Percentiles rank a stretch among this genome's conserved stretches.
Evolutionary conservation across 2,113 vertebrate species (phyloP).

Genomic region (Chinchilla lanigera): DNA sequence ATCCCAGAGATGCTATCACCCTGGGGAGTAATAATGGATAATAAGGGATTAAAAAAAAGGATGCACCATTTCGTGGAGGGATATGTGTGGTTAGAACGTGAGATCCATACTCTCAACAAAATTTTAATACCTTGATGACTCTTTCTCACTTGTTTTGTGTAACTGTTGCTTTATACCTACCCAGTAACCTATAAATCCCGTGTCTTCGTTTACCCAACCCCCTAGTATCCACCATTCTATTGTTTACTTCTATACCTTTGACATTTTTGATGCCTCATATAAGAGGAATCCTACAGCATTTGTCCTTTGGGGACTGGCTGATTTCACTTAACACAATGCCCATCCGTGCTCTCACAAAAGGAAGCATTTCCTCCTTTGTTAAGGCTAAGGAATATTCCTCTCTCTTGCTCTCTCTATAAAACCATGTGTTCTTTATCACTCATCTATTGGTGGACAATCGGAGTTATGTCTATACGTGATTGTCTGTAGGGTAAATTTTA

Average conservation of each 20-base stretch:
- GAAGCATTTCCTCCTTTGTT: not conserved
- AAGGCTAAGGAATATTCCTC: not conserved
- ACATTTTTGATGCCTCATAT: not conserved
- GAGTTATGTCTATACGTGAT: not conserved
- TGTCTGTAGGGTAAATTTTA: not conserved
- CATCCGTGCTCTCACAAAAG: not conserved
- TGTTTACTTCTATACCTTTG: not conserved
- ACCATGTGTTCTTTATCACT: not conserved
- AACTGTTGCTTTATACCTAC: not conserved
- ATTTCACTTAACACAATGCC: not conserved
- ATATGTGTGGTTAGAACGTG: not conserved
- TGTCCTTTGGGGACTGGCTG: not conserved
- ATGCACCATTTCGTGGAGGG: not conserved
- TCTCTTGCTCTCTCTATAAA: not conserved
- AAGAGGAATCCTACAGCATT: not conserved
- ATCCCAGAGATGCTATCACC: not conserved
- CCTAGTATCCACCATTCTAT: not conserved
- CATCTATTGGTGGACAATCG: not conserved
- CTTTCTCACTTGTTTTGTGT: not conserved
- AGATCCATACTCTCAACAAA: not conserved
- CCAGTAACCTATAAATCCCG: not conserved
- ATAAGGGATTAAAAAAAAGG: not conserved
- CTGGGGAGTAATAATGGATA: not conserved
- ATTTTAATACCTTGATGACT: not conserved
- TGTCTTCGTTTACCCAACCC: not conserved